Conservation (phyloP, 2,797 vertebrate species). For the Dendrocincla tyrannina region DNA sequence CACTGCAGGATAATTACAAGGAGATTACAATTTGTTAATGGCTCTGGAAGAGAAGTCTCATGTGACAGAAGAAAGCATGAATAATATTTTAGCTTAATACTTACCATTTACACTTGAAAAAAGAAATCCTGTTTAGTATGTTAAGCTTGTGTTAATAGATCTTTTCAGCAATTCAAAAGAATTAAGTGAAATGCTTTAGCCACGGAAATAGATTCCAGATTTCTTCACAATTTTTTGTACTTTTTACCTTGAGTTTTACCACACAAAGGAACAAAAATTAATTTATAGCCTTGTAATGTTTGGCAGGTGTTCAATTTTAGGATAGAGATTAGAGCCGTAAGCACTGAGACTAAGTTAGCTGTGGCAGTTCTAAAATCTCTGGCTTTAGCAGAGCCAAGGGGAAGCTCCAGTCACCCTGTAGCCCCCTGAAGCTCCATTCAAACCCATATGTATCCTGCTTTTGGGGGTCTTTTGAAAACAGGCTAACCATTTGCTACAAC, state of each 20-base stretch:
- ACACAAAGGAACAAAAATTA: background rate
- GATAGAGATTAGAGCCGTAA: background rate
- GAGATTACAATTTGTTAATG: background rate
- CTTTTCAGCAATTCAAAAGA: background rate
- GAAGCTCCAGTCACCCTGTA: background rate
- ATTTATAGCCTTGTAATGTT: background rate
- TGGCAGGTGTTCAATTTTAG: background rate
- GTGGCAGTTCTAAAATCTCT: background rate
- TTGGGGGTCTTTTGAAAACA: background rate
- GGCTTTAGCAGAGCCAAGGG: background rate
- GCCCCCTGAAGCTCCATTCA: background rate
- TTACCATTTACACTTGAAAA: background rate
- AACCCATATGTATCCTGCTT: background rate
- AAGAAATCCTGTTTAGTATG: background rate
- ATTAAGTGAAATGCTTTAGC: background rate
- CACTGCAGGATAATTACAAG: background rate
- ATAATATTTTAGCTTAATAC: background rate
- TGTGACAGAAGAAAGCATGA: background rate
- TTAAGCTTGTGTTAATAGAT: background rate
- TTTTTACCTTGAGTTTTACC: background rate
- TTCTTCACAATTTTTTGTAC: background rate
- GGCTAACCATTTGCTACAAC: background rate
- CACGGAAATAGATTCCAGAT: background rate
- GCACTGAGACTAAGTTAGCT: background rate
- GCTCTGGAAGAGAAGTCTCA: background rate